phyloP scores from a whole-genome alignment of 2,797 vertebrate genomes.

The Thalassophryne amazonica region DNA sequence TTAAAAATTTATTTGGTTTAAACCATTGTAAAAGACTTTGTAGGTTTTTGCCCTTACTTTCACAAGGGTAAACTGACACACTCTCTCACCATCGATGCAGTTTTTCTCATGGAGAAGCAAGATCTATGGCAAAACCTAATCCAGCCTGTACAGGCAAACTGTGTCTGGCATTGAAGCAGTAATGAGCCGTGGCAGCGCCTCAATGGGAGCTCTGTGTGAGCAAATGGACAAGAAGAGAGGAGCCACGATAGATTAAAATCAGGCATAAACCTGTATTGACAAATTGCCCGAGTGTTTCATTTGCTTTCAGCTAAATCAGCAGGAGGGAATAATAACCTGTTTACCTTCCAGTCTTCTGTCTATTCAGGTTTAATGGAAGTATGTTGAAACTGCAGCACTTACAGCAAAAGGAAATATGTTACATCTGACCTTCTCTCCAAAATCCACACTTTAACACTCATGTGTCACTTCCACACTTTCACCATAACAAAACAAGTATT shows the following conservation, averaged over 20 bases:
- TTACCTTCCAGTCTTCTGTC: slow-evolving; percentile 12
- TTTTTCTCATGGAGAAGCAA: slow-evolving; percentile 15
- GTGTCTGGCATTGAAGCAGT: slow-evolving; percentile 36
- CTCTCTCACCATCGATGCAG: background rate
- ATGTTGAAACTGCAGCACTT: background rate
- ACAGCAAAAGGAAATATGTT: no score
- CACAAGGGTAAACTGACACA: slow-evolving; percentile 9
- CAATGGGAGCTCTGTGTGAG: slow-evolving; percentile 65
- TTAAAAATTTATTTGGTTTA: no score
- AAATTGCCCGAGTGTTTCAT: slow-evolving; percentile 35
- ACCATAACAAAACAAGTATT: no score
- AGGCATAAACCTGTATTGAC: slow-evolving; percentile 57
- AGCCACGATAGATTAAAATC: slow-evolving; percentile 65
- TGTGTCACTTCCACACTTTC: no score
- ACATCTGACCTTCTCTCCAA: no score
- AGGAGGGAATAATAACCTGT: slow-evolving; percentile 36
- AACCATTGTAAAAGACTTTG: no score
- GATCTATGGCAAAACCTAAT: slow-evolving; percentile 27
- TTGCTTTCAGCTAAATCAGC: slow-evolving; percentile 28
- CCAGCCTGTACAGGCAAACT: slow-evolving; percentile 18
- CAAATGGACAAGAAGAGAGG: slow-evolving; percentile 63
- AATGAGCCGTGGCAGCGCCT: slow-evolving; percentile 63
- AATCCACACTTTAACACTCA: no score
- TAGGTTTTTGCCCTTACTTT: no score
- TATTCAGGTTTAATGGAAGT: background rate